phyloP scores from a whole-genome alignment of 64 coral and sea anemone species.

The Cladopsammia gracilis region DNA sequence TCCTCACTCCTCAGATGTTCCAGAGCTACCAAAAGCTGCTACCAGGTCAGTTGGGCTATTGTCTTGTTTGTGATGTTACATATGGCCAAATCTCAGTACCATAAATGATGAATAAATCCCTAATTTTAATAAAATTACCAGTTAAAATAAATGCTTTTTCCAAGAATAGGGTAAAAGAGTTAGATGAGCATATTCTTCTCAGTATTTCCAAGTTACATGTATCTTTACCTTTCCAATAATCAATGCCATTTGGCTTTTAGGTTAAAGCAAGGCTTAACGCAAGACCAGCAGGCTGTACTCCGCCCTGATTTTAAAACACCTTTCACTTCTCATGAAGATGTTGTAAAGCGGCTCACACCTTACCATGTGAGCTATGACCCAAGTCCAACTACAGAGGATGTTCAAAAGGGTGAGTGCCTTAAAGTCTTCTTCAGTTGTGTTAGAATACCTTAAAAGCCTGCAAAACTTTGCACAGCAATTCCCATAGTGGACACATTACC shows the following conservation, averaged over 20 bases:
- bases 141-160: too few relatives aligned
- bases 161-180: too few relatives aligned
- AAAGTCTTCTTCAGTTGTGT: not conserved
- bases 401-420: conserved; percentile 77
- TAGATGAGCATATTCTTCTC: not conserved
- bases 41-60: conserved; percentile 60
- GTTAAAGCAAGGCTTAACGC: conserved; percentile 77
- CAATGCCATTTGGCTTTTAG: conserved; percentile 24
- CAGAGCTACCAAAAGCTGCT: conserved; percentile 82
- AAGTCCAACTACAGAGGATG: conserved; percentile 71
- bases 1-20: conserved; percentile 77
- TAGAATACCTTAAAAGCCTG: too few relatives aligned
- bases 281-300: conserved; percentile 81
- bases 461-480: too few relatives aligned
- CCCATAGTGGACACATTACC: too few relatives aligned
- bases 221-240: not conserved
- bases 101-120: too few relatives aligned
- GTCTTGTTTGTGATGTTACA: not conserved
- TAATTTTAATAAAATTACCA: too few relatives aligned
- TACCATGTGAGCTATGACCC: conserved; percentile 92
- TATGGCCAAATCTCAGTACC: too few relatives aligned
- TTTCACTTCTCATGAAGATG: conserved; percentile 74
- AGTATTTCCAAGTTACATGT: too few relatives aligned
- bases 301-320: conserved; percentile 85
- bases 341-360: conserved; percentile 69